phyloP scores from a whole-genome alignment of 2,888 invertebrate species.

The Netelia fuscicornis region DNA sequence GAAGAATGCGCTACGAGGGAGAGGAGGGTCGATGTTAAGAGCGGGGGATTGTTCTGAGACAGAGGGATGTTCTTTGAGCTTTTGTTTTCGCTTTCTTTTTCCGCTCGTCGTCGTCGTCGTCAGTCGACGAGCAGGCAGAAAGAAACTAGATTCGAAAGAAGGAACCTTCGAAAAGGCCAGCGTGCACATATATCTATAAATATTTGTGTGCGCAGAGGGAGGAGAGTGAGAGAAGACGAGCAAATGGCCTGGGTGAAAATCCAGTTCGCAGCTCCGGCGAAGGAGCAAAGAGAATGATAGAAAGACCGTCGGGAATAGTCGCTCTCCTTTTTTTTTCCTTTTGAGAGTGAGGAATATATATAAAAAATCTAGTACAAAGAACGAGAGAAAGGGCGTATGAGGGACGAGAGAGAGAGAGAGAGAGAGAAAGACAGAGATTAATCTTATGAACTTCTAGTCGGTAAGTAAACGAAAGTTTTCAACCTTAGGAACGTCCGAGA shows the following conservation, averaged over 20 bases:
- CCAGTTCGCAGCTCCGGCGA: slow-evolving; percentile 76
- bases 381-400: not conserved
- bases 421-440: not conserved
- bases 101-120: slow-evolving; percentile 32
- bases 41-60: slow-evolving; percentile 9
- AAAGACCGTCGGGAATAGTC: slow-evolving; percentile 48
- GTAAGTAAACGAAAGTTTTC: not conserved
- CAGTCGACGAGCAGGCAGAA: slow-evolving; percentile 37
- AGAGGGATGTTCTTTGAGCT: slow-evolving; percentile 44
- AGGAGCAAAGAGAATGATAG: slow-evolving; percentile 61
- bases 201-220: slow-evolving; percentile 17
- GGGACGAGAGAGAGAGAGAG: not conserved
- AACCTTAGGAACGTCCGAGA: not conserved
- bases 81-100: slow-evolving; percentile 48
- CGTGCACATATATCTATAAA: not conserved
- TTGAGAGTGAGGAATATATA: slow-evolving; percentile 3
- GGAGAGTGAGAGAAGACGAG: slow-evolving; percentile 13
- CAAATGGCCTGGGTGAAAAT: slow-evolving; percentile 70
- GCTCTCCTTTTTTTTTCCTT: slow-evolving; percentile 31
- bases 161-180: slow-evolving; percentile 16
- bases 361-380: not conserved
- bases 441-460: not conserved
- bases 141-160: slow-evolving; percentile 31
- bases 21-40: not conserved
- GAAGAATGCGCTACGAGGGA: slow-evolving; percentile 11